Base-by-base conservation (phyloP, 2,113 vertebrate species). In the Amphiprion percula region DNA sequence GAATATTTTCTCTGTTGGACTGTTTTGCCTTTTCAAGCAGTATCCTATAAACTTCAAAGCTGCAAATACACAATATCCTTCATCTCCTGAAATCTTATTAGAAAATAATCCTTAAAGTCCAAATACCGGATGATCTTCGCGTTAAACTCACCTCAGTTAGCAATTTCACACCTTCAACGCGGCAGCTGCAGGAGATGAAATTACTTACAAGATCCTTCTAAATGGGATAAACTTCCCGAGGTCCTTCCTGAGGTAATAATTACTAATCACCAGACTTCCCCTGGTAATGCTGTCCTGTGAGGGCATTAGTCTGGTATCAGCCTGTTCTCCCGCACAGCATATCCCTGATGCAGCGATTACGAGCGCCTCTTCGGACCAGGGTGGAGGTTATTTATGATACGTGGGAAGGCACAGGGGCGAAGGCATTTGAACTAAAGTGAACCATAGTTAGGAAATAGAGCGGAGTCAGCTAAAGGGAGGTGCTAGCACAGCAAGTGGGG, bases 341-440 rank as follows among this genome's bases (percentile, higher is more conserved):
- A 83, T 87, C 79, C 85, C 83, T 85, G 81, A 87, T 88, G 79
- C 86, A 84, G 88, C 83, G 62, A 86, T 88, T 88, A 90, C 77
- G 5, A 6, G 37, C 21, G 78, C 85, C 87, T 87, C 88, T 75
- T 56, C 5, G 76, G 82, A 85, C 87, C 66, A 10, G 47, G 79
- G 53, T 79, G 85, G 84, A 86, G 82, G 74, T 88, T 93, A 92
- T 92, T 94, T 92, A 92, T 86, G 85, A 88, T 86, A 86, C 80
- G 85, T 85, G 82, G 89, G 82, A 83, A 84, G 84, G 84, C 85
- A 77, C 75, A 41, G 74, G 85, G 91, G 87, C 85, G 73, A 26
- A 82, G 61, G 70, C 71, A 68, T 85, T 87, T 92, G 82, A 91
- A 91, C 92, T 84, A 47, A 89, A 86, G 84, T 92, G 82, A 92